phyloP scores from a whole-genome alignment of 1,140 invertebrate species.

The Dreissena polymorpha region DNA sequence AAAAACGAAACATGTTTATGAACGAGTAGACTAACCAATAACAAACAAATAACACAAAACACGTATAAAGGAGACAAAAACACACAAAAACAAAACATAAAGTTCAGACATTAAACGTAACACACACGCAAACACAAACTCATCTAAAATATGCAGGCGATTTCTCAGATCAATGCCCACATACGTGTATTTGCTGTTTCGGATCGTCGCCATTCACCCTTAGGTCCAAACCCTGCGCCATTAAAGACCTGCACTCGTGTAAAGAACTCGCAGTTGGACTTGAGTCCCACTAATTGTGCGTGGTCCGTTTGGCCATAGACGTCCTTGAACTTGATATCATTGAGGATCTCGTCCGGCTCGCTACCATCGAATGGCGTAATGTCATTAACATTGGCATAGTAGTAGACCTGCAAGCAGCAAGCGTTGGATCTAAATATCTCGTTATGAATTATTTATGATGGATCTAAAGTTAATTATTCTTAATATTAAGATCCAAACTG shows the following conservation, averaged over 20 bases:
- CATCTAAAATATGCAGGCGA: too few species aligned
- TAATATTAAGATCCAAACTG: background rate
- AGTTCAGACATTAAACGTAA: too few species aligned
- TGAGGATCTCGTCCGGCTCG: conserved; percentile 20
- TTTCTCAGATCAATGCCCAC: too few species aligned
- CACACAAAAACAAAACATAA: too few species aligned
- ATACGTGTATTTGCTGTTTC: conserved; percentile 21
- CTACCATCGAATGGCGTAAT: conserved; percentile 6
- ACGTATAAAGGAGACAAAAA: too few species aligned
- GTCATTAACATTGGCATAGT: conserved; percentile 8
- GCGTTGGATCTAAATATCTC: background rate
- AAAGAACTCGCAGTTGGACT: conserved; percentile 24
- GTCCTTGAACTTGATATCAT: conserved; percentile 18
- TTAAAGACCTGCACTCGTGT: conserved; percentile 97
- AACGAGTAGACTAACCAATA: too few species aligned
- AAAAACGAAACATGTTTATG: too few species aligned
- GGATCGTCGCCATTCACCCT: conserved; percentile 85
- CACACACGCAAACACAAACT: too few species aligned
- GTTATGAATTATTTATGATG: background rate
- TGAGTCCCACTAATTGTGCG: conserved; percentile 15
- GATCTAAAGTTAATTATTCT: background rate
- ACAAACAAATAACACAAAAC: too few species aligned
- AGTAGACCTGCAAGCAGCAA: conserved; percentile 5
- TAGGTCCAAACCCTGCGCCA: conserved; percentile 94
- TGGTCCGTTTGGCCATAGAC: conserved; percentile 39